These are phyloP conservation scores for Rugalucina vietnamica DNA, from an alignment of 2,888 invertebrate species.

Conservation along the genomic window DNA sequence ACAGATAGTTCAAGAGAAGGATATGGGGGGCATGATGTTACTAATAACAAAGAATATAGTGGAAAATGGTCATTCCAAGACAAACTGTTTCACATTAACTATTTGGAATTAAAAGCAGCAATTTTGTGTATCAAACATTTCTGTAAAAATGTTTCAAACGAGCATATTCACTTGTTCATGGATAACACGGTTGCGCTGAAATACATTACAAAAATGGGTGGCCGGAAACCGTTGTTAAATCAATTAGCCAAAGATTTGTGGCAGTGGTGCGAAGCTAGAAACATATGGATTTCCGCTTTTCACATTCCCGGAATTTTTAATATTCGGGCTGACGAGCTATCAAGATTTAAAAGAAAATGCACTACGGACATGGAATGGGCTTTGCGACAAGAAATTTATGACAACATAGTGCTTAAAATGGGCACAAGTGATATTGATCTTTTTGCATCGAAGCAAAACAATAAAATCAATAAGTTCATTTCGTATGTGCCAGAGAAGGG, in stretches of 20 bases:
- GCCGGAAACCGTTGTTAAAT: not conserved
- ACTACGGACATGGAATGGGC: not conserved
- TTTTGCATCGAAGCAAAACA: not conserved
- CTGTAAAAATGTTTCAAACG: not conserved
- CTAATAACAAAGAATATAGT: not conserved
- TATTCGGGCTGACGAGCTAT: not conserved
- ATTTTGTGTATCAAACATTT: not conserved
- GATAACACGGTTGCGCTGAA: conserved; percentile 9
- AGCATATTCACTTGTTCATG: conserved; percentile 6
- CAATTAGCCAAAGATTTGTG: not conserved
- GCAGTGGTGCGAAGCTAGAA: not conserved
- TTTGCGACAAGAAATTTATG: not conserved
- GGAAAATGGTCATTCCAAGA: not conserved
- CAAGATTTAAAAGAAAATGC: not conserved
- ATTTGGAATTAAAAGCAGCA: conserved; percentile 7
- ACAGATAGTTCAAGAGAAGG: conserved; percentile 5
- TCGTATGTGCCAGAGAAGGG: not conserved
- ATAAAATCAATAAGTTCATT: not conserved
- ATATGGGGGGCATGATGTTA: conserved; percentile 12
- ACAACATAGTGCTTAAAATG: not conserved
- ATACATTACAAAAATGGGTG: not conserved
- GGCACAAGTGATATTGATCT: not conserved
- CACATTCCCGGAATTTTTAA: not conserved
- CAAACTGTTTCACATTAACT: not conserved
- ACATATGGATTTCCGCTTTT: not conserved